Base-by-base conservation (phyloP, 2,797 vertebrate genomes). In the Antennarius maculatus region DNA sequence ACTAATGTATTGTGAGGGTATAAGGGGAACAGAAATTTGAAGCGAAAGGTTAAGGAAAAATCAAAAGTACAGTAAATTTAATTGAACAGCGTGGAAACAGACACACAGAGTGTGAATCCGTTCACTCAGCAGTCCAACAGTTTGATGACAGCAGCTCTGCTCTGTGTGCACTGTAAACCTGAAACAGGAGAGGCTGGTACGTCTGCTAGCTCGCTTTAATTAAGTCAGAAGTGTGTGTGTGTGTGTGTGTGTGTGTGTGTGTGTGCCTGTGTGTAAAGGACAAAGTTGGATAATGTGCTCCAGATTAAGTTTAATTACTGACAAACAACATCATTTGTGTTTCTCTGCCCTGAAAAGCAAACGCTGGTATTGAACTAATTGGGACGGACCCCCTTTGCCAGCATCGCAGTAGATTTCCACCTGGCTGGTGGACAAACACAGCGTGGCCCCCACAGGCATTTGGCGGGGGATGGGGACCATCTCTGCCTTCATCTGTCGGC, bases 301-400 rank as follows among this genome's bases (percentile, higher is more conserved):
- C 67, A 64, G 65, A 23, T 61, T 76, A 27, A 48, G 71, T 77
- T 79, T 74, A 76, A 74, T 76, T 53, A 69, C 63, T 13, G 50
- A 64, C 60, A 71, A 77, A 84, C 16, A 17, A 47, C 29, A 59
- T 49, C 28, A 48, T 29, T 18, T 16, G 29, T 1, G 6, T 31
- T 59, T 60, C 52, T 57, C 15, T 48, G 58, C 46, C 17, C 66
- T 65, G 70, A 49, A 58, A 71, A 57, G 27, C 77, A 69, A 77
- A 84, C 52, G 13, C 31, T 48, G 58, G 74, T 8, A 70, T 17
- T 11, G 34, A 62, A 71, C 39, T 66, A 80, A 74, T 57, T 5
- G 47, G 74, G 54, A 76, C 16, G 42, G 28, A 27, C 18, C 69
- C 73, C 61, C 54, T 67, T 55, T 70, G 73, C 72, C 61, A 81